Base-by-base conservation (phyloP, 1,140 invertebrate species). In the Heliothis subflexa region DNA sequence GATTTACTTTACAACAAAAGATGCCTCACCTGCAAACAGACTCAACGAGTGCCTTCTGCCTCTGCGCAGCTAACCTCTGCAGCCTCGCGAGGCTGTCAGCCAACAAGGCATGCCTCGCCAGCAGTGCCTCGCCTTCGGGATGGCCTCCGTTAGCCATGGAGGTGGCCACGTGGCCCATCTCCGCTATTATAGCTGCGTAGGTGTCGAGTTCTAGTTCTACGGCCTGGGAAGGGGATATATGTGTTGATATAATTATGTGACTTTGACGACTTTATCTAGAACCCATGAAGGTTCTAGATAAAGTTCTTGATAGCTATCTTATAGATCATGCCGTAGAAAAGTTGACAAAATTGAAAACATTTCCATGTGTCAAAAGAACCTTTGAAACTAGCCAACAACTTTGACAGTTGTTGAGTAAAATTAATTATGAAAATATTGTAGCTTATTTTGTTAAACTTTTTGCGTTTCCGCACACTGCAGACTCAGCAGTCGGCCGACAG, bases 171-270 rank as follows among this genome's bases (percentile, higher is more conserved):
- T 97, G 97, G 14, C 98, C 98, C 97, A 99, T 98, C 95, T 99
- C 98, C 14, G 96, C 96, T 4, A 99, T 97, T 62, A 99, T 98
- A 16, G 97, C 98, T 83, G 97, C 97, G 94, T 99, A 99, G 2
- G 98, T 98, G 88, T 99, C 98, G 79, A 99, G 94, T 93, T 99
- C 98, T 25, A 99, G 95, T 88, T 99, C 98, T 52, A 99, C 95
- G 33, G 98, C 97, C 97, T 98, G 84, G 47, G 47, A 59, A 11
- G 11, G 10, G 21, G 28, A 21, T 52, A n/a, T 14, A 25, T 25
- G 21, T 25, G 21, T 25, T 25, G 21, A 1, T 25, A 25, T 25
- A 25, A 49, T 9, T 50, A n/a, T n/a, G n/a, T n/a, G n/a, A n/a
- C n/a, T n/a, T n/a, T n/a, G n/a, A n/a, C n/a, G n/a, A n/a, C n/a